Evolutionary conservation across 2,888 invertebrate species (phyloP).

Genomic region (Drosophila neoperkinsi): DNA sequence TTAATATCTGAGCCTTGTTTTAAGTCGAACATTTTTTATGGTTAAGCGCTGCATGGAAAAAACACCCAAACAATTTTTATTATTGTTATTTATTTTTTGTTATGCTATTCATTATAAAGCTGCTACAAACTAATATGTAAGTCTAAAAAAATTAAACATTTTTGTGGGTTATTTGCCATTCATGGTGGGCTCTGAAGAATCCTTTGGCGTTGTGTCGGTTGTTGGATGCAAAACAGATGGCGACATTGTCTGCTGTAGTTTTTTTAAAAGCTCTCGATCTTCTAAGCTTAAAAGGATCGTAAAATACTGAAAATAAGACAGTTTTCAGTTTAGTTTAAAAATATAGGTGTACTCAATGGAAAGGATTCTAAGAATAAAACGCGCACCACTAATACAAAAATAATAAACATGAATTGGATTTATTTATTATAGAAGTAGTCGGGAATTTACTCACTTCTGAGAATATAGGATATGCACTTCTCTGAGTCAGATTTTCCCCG

Average conservation of each 20-base stretch:
- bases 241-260: slow-evolving; percentile 35
- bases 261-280: slow-evolving; percentile 33
- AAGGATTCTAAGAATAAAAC: not conserved
- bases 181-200: not conserved
- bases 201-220: slow-evolving; percentile 7
- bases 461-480: slow-evolving; percentile 54
- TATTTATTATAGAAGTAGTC: not conserved
- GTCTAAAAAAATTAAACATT: not conserved
- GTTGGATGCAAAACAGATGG: slow-evolving; percentile 1
- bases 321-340: not conserved
- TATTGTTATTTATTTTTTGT: not conserved
- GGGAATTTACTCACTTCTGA: slow-evolving; percentile 51
- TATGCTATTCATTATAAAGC: not conserved
- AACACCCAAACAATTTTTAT: too few species aligned
- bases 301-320: slow-evolving; percentile 29
- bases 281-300: slow-evolving; percentile 30
- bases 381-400: too few species aligned
- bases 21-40: not conserved
- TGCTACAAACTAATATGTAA: not conserved
- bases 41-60: too few species aligned
- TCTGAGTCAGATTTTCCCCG: slow-evolving; percentile 18
- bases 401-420: not conserved
- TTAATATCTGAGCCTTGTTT: not conserved
- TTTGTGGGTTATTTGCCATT: not conserved
- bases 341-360: not conserved